Percentiles rank a stretch among this genome's conserved stretches.
Conservation (phyloP, 2,113 vertebrate genomes). For the Triplophysa rosa region DNA sequence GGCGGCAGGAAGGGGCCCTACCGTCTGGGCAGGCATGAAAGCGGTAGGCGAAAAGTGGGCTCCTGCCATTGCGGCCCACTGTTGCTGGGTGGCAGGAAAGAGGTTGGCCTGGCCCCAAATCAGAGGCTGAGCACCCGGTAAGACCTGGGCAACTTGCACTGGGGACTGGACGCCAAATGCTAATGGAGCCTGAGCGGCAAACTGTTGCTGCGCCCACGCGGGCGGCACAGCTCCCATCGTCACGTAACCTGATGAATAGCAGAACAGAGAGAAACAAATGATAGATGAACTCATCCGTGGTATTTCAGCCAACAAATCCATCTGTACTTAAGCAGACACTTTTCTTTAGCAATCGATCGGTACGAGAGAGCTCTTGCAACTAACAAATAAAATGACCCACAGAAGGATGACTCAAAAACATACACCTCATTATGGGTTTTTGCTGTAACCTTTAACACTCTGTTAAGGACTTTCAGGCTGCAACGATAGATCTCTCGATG, state of each 20-base stretch:
- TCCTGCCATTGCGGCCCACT: slow-evolving; percentile 91
- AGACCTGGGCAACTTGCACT: slow-evolving; percentile 85
- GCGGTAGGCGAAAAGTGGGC: slow-evolving; percentile 93
- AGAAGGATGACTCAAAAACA: background rate
- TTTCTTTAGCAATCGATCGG: background rate
- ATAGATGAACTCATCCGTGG: background rate
- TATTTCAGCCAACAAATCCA: background rate
- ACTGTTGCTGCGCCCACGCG: slow-evolving; percentile 95
- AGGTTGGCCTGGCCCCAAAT: slow-evolving; percentile 95
- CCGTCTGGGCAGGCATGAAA: slow-evolving; percentile 96
- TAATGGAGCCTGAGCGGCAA: slow-evolving; percentile 85
- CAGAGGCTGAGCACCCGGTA: slow-evolving; percentile 93
- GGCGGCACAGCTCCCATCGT: slow-evolving; percentile 97
- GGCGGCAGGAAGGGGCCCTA: slow-evolving; percentile 93
- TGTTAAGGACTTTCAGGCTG: slow-evolving; percentile 34
- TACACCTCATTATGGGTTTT: slow-evolving; percentile 1
- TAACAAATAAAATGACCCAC: background rate
- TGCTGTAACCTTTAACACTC: slow-evolving; percentile 28
- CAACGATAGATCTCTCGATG: slow-evolving; percentile 35
- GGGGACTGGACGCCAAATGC: slow-evolving; percentile 82
- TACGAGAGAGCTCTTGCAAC: background rate
- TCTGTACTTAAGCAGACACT: background rate
- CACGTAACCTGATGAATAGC: slow-evolving; percentile 86
- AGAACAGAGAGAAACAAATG: background rate
- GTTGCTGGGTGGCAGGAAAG: slow-evolving; percentile 93